phyloP scores from a whole-genome alignment of 1,140 invertebrate species.

The Melipona quadrifasciata region DNA sequence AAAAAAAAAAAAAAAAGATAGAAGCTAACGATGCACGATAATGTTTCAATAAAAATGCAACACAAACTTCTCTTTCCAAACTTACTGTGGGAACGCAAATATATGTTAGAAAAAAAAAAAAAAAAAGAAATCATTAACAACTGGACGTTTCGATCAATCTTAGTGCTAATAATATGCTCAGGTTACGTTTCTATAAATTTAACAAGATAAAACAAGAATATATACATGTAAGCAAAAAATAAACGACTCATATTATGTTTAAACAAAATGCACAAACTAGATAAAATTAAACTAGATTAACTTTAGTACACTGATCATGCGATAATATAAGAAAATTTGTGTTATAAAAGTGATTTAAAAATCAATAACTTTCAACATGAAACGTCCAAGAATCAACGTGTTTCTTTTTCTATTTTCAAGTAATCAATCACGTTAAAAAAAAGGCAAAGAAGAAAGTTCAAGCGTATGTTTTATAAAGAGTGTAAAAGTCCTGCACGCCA shows the following conservation, averaged over 20 bases:
- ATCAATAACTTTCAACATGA: background rate
- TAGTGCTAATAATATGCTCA: background rate
- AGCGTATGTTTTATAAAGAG: background rate
- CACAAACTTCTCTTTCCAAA: background rate
- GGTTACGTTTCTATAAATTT: background rate
- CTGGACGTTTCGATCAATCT: background rate
- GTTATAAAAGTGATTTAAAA: background rate
- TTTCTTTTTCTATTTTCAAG: background rate
- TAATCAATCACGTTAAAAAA: background rate
- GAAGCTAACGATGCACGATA: conserved; percentile 18
- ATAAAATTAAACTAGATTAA: background rate
- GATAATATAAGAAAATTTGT: background rate
- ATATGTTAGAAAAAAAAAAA: background rate
- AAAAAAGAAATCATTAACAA: background rate
- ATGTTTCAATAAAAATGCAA: conserved; percentile 32
- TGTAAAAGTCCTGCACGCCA: conserved; percentile 14
- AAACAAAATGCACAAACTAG: background rate
- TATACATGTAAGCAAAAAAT: background rate
- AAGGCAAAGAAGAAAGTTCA: background rate
- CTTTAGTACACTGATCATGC: background rate
- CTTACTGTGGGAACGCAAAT: background rate
- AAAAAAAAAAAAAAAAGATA: background rate
- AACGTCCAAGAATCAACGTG: background rate
- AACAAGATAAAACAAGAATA: background rate
- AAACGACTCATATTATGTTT: background rate